Percentiles rank a stretch among this genome's conserved stretches.
Conservation (phyloP, 2,888 invertebrate genomes). For the Aphodius sticticus region DNA sequence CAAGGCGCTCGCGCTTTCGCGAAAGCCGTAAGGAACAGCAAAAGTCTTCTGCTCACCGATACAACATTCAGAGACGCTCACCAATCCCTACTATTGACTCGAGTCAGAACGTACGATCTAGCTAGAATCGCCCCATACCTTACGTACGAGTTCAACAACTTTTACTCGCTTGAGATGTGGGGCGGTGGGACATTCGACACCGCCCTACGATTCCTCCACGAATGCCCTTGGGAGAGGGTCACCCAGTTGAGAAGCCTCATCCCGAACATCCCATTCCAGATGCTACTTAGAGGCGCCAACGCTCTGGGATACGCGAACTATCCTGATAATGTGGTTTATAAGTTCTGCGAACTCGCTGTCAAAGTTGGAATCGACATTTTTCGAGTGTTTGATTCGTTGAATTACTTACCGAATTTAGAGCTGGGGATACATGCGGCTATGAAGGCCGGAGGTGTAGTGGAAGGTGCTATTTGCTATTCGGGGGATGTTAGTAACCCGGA, state of each 20-base stretch:
- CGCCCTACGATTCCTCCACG: not conserved
- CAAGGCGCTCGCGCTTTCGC: constrained; percentile 5
- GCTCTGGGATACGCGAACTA: constrained; percentile 13
- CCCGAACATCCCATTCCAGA: constrained; percentile 16
- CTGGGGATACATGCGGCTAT: constrained; percentile 4
- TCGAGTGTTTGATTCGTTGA: constrained; percentile 9
- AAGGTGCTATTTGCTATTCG: not conserved
- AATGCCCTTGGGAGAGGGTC: constrained; percentile 15
- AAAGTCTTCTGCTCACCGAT: constrained; percentile 7
- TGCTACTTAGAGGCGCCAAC: constrained; percentile 5
- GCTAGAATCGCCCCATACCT: constrained; percentile 13
- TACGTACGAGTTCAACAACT: constrained; percentile 8
- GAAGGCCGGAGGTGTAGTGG: constrained; percentile 12
- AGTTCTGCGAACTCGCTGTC: constrained; percentile 11
- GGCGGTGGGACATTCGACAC: constrained; percentile 9
- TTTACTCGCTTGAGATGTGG: constrained; percentile 15
- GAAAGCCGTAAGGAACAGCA: constrained; percentile 10
- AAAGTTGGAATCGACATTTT: constrained; percentile 18
- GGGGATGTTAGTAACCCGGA: not conserved
- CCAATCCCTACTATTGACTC: constrained; percentile 7
- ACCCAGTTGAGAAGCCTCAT: constrained; percentile 15
- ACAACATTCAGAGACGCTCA: constrained; percentile 18
- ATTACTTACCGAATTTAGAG: constrained; percentile 11
- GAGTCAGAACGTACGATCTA: constrained; percentile 20
- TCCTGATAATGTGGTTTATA: constrained; percentile 14